Evolutionary conservation across 2,113 vertebrate genomes (phyloP).

Genomic region (Chaetodon auriga): DNA sequence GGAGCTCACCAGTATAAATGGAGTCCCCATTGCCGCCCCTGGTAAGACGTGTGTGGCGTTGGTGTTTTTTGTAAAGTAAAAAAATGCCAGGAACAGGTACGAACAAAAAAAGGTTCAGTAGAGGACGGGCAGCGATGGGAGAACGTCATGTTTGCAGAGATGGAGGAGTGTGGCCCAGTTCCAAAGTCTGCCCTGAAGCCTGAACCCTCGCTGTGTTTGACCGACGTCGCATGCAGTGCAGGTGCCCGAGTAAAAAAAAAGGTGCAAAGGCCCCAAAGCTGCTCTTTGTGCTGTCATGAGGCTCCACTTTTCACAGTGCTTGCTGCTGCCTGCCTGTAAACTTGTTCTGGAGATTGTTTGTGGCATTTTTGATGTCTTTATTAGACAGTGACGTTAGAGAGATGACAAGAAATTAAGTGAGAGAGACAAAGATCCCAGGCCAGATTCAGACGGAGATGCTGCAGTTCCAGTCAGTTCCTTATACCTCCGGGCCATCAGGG

Average conservation of each 20-base stretch:
- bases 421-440: conserved; percentile 2
- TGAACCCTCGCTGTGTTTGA: conserved; percentile 22
- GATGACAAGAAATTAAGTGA: background rate
- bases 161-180: conserved; percentile 21
- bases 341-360: background rate
- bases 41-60: conserved; percentile 72
- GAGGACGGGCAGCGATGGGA: background rate
- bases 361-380: background rate
- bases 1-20: conserved; percentile 90
- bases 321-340: background rate
- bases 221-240: conserved; percentile 21
- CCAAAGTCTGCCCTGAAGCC: conserved; percentile 12
- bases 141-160: conserved; percentile 10
- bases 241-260: conserved; percentile 7
- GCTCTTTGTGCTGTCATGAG: background rate
- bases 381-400: background rate
- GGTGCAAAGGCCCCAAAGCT: background rate
- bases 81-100: background rate
- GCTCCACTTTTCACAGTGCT: background rate
- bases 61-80: background rate
- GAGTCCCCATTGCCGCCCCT: conserved; percentile 87
- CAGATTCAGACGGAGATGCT: background rate
- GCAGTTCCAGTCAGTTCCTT: background rate
- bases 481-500: background rate
- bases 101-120: background rate